Base-by-base conservation (phyloP, 2,113 vertebrate genomes). In the Pangasianodon hypophthalmus region DNA sequence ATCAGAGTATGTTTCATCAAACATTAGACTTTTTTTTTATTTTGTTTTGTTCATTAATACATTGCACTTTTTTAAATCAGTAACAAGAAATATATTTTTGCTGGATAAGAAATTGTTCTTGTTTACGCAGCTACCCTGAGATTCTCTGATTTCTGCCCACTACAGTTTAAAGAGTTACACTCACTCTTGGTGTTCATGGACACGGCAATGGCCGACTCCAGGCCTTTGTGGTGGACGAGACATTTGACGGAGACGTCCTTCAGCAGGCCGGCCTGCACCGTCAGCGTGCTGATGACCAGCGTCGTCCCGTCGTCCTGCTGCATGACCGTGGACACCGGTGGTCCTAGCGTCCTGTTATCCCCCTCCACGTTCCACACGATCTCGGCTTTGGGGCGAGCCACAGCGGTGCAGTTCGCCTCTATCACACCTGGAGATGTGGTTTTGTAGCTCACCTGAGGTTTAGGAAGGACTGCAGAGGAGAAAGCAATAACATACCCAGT, bases 141-240 rank as follows among this genome's bases (percentile, higher is more conserved):
- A 75, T 19, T 75, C 41, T 46, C 9, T 64, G 3, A 41, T 64
- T 29, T 73, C 26, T 75, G 32, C 54, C 11, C 41, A 1, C 16
- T 37, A 79, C 52, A 21, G 4, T 16, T 41, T 54, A 67, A 44
- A 77, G 32, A 41, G 24, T 62, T 0, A 21, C 32, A 94, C 96
- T 95, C 81, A 96, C 96, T 95, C 90, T 96, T 96, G 37, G 96
- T 96, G 94, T 96, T 96, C 96, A 96, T 96, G 69, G 96, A 95
- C 90, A 96, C 95, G 73, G 95, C 95, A n/a, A 96, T 95, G 0
- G 96, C 94, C 1, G 95, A 94, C 92, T 96, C 96, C 2, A 96
- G 95, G 37, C 96, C 96, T 89, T 94, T 96, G 93, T 96, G 96
- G 64, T 96, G 96, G 77, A 96, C 96, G 85, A 96, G 92, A 86